Conservation (phyloP, 2,113 vertebrate species). For the Campylorhamphus procurvoides region DNA sequence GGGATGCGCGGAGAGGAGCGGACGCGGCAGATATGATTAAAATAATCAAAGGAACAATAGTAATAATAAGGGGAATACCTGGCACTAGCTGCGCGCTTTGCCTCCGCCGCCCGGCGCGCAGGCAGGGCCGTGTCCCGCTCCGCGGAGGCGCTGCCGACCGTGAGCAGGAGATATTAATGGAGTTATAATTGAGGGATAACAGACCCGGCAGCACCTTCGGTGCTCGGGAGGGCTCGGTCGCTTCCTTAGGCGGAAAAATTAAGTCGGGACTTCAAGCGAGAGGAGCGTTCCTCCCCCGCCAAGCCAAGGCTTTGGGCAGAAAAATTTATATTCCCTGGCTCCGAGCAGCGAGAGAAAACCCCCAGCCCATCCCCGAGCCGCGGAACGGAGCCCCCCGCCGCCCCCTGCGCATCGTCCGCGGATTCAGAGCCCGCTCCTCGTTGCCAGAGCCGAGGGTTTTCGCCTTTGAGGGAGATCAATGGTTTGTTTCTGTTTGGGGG, state of each 20-base stretch:
- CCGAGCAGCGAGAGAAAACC: neutral
- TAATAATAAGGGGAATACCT: neutral
- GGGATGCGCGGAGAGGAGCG: neutral
- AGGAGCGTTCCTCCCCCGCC: neutral
- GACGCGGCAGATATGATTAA: fast-evolving
- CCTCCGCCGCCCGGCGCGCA: conserved; percentile 3
- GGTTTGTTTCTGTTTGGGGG: neutral
- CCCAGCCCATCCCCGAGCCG: neutral
- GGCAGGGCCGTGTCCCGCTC: neutral
- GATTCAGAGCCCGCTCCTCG: neutral
- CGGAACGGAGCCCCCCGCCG: neutral
- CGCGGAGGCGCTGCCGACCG: conserved; percentile 32
- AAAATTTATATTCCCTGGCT: neutral
- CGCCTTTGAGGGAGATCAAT: neutral
- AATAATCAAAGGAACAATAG: neutral
- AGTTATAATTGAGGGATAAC: conserved; percentile 48
- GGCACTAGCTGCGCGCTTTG: neutral
- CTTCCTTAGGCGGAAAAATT: neutral
- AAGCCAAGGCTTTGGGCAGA: fast-evolving
- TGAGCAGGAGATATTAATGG: conserved; percentile 12
- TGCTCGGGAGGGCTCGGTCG: neutral
- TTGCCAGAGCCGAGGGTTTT: neutral
- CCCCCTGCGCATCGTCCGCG: neutral
- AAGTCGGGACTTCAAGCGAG: neutral
- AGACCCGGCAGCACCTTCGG: neutral